A percentile compares a stretch with the other conserved stretches of the same genome.
Conservation (phyloP, 30 jellyfish, hydroid and myxozoan genomes). For the Morbakka virulenta region DNA sequence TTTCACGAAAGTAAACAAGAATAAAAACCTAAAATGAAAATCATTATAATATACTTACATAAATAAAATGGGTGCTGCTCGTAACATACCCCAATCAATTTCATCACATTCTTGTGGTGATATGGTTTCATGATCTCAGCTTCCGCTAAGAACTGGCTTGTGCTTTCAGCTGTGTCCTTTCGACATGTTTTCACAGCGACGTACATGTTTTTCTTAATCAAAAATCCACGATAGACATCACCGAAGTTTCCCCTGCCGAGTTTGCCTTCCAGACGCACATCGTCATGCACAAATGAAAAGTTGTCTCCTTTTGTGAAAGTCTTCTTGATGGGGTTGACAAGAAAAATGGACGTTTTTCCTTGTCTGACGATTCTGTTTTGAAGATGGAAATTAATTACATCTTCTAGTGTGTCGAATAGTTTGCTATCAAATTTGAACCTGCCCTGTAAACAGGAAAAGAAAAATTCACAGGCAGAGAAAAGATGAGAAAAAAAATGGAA, state of each 20-base stretch:
- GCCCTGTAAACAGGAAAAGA: constrained; percentile 48
- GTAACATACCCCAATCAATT: constrained; percentile 83
- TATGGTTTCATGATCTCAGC: constrained; percentile 96
- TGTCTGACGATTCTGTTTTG: constrained; percentile 53
- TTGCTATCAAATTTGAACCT: constrained; percentile 73
- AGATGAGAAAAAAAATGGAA: no score
- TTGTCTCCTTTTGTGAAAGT: constrained; percentile 76
- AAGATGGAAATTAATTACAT: constrained; percentile 63
- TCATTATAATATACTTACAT: constrained; percentile 44
- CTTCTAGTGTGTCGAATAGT: constrained; percentile 42
- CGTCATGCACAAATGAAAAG: constrained; percentile 36
- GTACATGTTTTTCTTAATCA: constrained; percentile 13
- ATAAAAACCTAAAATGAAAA: not conserved
- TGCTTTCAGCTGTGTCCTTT: constrained; percentile 54
- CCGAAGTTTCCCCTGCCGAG: constrained; percentile 96
- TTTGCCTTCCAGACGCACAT: constrained; percentile 53
- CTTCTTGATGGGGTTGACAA: constrained; percentile 59
- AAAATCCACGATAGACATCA: constrained; percentile 67
- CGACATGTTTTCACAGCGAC: constrained; percentile 87
- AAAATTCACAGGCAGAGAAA: no score
- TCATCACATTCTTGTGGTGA: constrained; percentile 76
- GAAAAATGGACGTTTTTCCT: constrained; percentile 41
- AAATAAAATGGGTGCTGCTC: constrained; percentile 79
- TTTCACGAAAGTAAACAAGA: no score
- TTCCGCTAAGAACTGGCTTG: constrained; percentile 70